A percentile compares a stretch with the other conserved stretches of the same genome.
Evolutionary conservation across 2,113 vertebrate species (phyloP).

Genomic region (Tenrec ecaudatus): DNA sequence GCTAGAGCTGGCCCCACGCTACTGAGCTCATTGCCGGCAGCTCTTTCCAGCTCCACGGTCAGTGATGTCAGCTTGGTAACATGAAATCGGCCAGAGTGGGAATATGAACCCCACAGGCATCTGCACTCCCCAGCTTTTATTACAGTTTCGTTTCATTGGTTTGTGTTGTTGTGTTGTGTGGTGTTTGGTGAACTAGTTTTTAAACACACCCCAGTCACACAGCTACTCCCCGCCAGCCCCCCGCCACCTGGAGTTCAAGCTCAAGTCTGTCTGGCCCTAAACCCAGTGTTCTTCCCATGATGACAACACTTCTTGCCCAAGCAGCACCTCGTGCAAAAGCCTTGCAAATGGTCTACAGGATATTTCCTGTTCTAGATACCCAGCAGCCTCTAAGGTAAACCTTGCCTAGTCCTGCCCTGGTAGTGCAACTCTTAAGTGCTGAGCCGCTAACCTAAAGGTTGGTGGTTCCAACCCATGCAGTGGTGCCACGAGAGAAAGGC

Average conservation of each 20-base stretch:
- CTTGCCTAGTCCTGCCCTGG: neutral
- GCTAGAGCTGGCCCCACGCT: neutral
- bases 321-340: neutral
- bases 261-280: neutral
- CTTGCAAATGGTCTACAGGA: too few species aligned
- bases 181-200: neutral
- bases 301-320: neutral
- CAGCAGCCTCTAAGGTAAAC: neutral
- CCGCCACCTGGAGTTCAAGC: neutral
- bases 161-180: neutral
- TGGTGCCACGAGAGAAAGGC: too few species aligned
- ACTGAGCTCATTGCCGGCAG: neutral
- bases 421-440: neutral
- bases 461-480: too few species aligned
- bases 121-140: neutral
- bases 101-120: neutral
- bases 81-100: neutral
- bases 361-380: neutral
- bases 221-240: neutral
- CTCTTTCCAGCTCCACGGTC: neutral
- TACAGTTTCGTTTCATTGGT: neutral
- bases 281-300: neutral
- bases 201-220: neutral
- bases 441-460: neutral
- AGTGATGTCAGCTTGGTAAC: neutral